Evolutionary conservation across 2,113 vertebrate species (phyloP).

Genomic region (Lucifuga dentata): DNA sequence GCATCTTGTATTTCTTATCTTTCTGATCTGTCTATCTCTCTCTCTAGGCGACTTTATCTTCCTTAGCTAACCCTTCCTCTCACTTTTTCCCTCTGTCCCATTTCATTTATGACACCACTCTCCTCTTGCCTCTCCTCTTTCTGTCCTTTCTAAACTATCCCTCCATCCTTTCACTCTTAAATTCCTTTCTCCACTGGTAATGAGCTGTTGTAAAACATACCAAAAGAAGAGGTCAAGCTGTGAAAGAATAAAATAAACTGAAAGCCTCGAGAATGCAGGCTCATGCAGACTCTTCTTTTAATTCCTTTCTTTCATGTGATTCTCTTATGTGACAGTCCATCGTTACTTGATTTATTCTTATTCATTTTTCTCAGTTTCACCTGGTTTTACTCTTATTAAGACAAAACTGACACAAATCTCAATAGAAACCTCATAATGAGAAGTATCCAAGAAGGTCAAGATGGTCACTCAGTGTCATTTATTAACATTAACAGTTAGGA

Average conservation of each 20-base stretch:
- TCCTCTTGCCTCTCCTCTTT: constrained; percentile 2
- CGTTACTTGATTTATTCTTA: not conserved
- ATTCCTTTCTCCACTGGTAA: constrained; percentile 67
- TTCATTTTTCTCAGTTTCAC: not conserved
- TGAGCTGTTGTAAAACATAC: constrained; percentile 77
- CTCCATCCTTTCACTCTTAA: constrained; percentile 11
- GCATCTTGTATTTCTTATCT: too few relatives aligned
- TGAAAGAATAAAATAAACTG: constrained; percentile 77
- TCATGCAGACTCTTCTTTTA: constrained; percentile 34
- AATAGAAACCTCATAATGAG: constrained; percentile 6
- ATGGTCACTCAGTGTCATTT: constrained; percentile 5
- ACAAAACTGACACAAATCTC: constrained; percentile 1
- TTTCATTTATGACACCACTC: constrained; percentile 15
- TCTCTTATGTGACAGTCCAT: constrained; percentile 18
- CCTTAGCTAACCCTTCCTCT: constrained; percentile 15
- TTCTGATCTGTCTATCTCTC: not conserved
- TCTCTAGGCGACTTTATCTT: not conserved
- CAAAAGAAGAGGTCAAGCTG: constrained; percentile 81
- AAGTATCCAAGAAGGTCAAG: constrained; percentile 10
- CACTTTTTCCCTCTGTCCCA: constrained; percentile 12
- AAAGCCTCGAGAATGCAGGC: constrained; percentile 50
- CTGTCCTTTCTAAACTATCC: constrained; percentile 19
- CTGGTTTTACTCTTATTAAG: constrained; percentile 20
- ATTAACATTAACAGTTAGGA: constrained; percentile 19
- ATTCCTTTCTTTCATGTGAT: constrained; percentile 24